Evolutionary conservation across 2,888 invertebrate species (phyloP).

Genomic region (Leucophenga montana): DNA sequence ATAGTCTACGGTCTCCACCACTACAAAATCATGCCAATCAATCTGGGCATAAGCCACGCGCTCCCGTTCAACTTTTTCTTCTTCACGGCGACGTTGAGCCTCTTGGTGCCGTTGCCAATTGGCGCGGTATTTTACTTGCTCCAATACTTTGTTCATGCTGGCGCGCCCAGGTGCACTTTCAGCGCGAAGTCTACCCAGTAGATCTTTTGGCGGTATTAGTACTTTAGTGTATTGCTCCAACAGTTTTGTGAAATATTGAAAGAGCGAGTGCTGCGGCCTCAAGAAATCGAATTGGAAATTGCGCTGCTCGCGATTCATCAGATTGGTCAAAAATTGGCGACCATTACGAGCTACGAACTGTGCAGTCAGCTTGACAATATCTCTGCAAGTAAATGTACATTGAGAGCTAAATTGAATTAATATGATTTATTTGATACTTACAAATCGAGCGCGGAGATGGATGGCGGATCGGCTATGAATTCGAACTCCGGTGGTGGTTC

Average conservation of each 20-base stretch:
- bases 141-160: constrained; percentile 78
- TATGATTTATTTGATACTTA: constrained; percentile 71
- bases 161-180: constrained; percentile 80
- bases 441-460: constrained; percentile 97
- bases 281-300: constrained; percentile 99
- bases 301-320: constrained; percentile 98
- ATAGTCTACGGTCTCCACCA: constrained; percentile 99
- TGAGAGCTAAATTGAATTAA: not conserved
- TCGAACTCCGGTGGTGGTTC: constrained; percentile 94
- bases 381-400: constrained; percentile 75
- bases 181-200: constrained; percentile 83
- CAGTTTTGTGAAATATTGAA: constrained; percentile 97
- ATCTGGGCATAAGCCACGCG: constrained; percentile 96
- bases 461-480: constrained; percentile 97
- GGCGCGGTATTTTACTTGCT: constrained; percentile 94
- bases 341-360: constrained; percentile 99
- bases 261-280: constrained; percentile 97
- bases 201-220: constrained; percentile 94
- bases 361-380: constrained; percentile 97
- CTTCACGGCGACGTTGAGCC: constrained; percentile 91
- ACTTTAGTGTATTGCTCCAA: constrained; percentile 99
- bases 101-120: constrained; percentile 98
- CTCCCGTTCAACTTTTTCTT: constrained; percentile 95
- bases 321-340: constrained; percentile 95
- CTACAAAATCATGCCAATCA: constrained; percentile 99